phyloP scores from a whole-genome alignment of 1,140 invertebrate species.

The Drosophila malerkotliana region DNA sequence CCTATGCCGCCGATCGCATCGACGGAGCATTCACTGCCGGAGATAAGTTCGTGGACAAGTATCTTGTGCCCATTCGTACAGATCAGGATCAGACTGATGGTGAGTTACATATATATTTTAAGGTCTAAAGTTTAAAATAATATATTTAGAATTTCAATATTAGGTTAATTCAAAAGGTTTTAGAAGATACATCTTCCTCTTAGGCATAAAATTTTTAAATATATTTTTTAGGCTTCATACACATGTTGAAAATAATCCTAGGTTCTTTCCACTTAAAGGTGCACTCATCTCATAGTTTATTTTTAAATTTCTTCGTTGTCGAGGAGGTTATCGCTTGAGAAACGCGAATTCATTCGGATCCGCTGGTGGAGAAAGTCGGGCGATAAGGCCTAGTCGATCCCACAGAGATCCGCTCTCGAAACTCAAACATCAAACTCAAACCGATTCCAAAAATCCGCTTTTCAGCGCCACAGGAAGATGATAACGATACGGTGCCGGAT shows the following conservation, averaged over 20 bases:
- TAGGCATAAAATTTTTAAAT: no score
- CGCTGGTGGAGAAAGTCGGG: slow-evolving; percentile 8
- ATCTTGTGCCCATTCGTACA: slow-evolving; percentile 87
- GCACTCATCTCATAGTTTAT: slow-evolving; percentile 52
- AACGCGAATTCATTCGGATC: slow-evolving; percentile 30
- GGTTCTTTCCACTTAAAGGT: slow-evolving; percentile 18
- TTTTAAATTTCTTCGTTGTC: slow-evolving; percentile 47
- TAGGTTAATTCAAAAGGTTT: no score
- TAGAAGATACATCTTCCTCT: background rate
- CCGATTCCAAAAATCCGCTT: slow-evolving; percentile 23
- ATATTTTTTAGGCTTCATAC: background rate
- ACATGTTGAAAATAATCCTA: background rate
- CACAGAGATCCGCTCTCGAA: slow-evolving; percentile 11
- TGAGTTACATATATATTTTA: slow-evolving; percentile 64
- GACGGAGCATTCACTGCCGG: slow-evolving; percentile 90
- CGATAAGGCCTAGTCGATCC: slow-evolving; percentile 19
- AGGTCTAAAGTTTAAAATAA: no score
- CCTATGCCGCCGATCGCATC: slow-evolving; percentile 88
- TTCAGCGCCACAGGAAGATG: slow-evolving; percentile 68
- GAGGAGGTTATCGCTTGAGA: slow-evolving; percentile 53
- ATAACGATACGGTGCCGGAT: slow-evolving; percentile 52
- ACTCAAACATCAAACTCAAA: slow-evolving; percentile 22
- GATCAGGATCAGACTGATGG: slow-evolving; percentile 86
- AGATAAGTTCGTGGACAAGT: slow-evolving; percentile 92
- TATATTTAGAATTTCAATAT: no score